Conservation (phyloP, 2,113 vertebrate species). For the Burhinus bistriatus region DNA sequence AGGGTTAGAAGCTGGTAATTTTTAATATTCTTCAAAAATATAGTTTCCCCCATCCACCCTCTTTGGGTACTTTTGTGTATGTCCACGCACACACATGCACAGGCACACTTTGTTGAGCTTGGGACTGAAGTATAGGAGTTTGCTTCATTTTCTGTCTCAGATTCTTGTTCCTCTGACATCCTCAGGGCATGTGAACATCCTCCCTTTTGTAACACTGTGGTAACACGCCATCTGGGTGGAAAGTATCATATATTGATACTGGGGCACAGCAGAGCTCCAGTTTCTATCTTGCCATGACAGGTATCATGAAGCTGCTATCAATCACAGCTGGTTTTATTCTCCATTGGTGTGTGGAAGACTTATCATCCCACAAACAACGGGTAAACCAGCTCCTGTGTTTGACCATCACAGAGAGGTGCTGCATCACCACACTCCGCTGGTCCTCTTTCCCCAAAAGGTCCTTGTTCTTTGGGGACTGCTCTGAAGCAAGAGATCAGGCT, state of each 20-base stretch:
- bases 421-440: too few species aligned
- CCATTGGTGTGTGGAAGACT: neutral
- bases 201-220: neutral
- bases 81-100: neutral
- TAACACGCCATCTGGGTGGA: neutral
- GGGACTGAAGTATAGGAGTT: neutral
- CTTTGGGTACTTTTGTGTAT: neutral
- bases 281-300: neutral
- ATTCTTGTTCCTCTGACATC: neutral
- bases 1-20: neutral
- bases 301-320: neutral
- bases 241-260: neutral
- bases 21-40: neutral
- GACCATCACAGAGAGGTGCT: fast-evolving
- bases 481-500: neutral
- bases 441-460: neutral
- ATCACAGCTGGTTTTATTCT: neutral
- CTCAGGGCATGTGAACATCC: neutral
- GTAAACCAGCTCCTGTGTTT: neutral
- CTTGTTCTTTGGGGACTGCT: neutral
- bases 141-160: neutral
- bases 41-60: fast-evolving
- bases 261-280: neutral
- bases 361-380: neutral
- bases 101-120: neutral